Base-by-base conservation (phyloP, 2,113 vertebrate species). In the Orycteropus afer region DNA sequence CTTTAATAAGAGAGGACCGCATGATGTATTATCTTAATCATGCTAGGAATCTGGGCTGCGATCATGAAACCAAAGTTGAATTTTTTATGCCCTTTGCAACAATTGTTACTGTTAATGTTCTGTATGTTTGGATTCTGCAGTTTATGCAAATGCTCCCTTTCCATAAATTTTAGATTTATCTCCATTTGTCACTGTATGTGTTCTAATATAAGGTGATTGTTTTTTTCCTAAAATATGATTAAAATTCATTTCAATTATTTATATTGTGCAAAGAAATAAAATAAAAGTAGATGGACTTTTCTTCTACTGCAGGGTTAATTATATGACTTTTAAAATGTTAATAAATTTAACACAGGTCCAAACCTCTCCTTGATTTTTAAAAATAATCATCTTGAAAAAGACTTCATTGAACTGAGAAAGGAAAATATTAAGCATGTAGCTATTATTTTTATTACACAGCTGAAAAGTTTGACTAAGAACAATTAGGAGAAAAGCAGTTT, bases 81-180 rank as follows among this genome's bases (percentile, higher is more conserved):
- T 99, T 99, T 98, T 99, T 99, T 99, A 99, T 99, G 98, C 98
- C 98, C 98, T 98, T 98, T 98, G 96, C 98, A 97, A 98, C 98
- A 98, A 98, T 97, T 98, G 98, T 98, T 98, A 98, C 98, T 91
- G 86, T 98, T 99, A 99, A 98, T 98, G 97, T 98, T 97, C 98
- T 98, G 94, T 98, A 98, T 99, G 98, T 99, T 99, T 99, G 98
- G 98, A 99, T 99, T 99, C 99, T 99, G 98, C 98, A 98, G 98
- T 99, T 99, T 99, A 99, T 99, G 99, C 99, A 99, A 99, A 99
- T 99, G 96, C 90, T 98, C 97, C 83, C 98, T 98, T 99, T 99
- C 99, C 99, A 99, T 99, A 99, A 99, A 99, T 99, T 99, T 99
- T 99, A 99, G 98, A 99, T 99, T 99, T 98, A 98, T 99, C 98